These are phyloP conservation scores for Nannobrachium achirus DNA, from an alignment of 2,113 vertebrate genomes.

Conservation along the genomic window DNA sequence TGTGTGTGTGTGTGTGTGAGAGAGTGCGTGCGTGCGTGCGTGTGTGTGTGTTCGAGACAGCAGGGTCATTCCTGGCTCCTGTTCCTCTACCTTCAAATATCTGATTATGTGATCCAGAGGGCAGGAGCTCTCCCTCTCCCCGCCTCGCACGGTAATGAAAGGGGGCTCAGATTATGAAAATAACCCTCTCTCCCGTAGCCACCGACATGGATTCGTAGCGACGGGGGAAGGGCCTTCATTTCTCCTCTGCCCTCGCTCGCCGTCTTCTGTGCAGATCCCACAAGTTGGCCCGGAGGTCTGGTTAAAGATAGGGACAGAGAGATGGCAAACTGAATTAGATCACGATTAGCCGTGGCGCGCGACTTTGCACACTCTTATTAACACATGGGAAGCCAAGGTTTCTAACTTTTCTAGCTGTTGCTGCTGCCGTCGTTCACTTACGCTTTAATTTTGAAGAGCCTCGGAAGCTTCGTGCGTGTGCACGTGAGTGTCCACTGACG, in stretches of 20 bases:
- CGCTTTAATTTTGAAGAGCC: too few species aligned
- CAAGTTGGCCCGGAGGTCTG: slow-evolving; percentile 42
- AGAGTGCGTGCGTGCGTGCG: background rate
- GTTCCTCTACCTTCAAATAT: slow-evolving; percentile 30
- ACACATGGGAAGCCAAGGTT: too few species aligned
- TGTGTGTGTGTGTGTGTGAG: background rate
- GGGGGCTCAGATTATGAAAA: slow-evolving; percentile 61
- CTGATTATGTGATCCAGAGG: slow-evolving; percentile 43
- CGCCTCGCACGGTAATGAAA: slow-evolving; percentile 49
- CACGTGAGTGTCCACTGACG: too few species aligned
- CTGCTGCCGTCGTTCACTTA: too few species aligned
- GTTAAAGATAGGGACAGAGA: slow-evolving; percentile 58
- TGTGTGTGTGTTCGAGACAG: slow-evolving; percentile 22
- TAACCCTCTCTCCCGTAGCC: slow-evolving; percentile 18
- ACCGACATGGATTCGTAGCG: slow-evolving; percentile 19
- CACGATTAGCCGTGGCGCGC: slow-evolving; percentile 51
- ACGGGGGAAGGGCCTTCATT: slow-evolving; percentile 34
- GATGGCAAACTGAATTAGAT: slow-evolving; percentile 58
- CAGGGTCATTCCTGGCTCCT: slow-evolving; percentile 24
- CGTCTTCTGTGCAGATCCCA: slow-evolving; percentile 8
- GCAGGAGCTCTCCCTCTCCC: slow-evolving; percentile 42
- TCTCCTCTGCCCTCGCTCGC: slow-evolving; percentile 31
- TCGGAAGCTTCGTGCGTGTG: too few species aligned
- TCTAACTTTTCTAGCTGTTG: too few species aligned
- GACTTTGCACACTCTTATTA: slow-evolving; percentile 43